Evolutionary conservation across 2,113 vertebrate genomes (phyloP).

Genomic region (Ptyas mucosa): DNA sequence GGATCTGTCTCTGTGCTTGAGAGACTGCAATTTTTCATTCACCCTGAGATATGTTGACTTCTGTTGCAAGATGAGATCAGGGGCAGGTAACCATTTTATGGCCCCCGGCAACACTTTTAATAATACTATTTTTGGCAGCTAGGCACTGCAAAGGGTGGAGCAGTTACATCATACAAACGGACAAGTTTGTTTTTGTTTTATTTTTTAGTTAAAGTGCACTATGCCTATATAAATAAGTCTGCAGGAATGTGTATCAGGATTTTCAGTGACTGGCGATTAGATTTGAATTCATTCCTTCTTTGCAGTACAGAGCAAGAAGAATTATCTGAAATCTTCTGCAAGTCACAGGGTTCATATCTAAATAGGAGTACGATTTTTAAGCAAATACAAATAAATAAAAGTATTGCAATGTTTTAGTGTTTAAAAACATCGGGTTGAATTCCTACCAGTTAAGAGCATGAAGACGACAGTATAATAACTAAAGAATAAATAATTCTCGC

Average conservation of each 20-base stretch:
- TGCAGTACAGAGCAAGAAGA: neutral
- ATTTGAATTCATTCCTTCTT: neutral
- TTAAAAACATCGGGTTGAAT: constrained; percentile 46
- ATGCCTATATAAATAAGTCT: neutral
- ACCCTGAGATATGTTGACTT: neutral
- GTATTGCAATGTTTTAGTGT: constrained; percentile 41
- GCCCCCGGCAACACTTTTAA: neutral
- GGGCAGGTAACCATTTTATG: neutral
- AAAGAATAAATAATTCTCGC: constrained; percentile 51
- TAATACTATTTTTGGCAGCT: neutral
- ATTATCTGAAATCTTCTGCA: neutral
- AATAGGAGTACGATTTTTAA: constrained; percentile 22
- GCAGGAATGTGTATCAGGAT: neutral
- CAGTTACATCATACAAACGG: neutral
- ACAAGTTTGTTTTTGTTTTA: neutral
- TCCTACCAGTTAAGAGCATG: constrained; percentile 28
- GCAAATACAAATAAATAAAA: constrained; percentile 44
- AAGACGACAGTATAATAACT: constrained; percentile 29
- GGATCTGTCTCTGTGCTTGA: neutral
- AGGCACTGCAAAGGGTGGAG: neutral
- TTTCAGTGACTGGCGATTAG: neutral
- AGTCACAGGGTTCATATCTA: constrained; percentile 29
- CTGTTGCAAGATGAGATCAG: neutral
- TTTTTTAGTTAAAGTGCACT: neutral
- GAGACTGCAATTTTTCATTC: neutral